These are phyloP conservation scores for Habroteleia sp. DNA, from an alignment of 2,888 invertebrate genomes.

Conservation along the genomic window DNA sequence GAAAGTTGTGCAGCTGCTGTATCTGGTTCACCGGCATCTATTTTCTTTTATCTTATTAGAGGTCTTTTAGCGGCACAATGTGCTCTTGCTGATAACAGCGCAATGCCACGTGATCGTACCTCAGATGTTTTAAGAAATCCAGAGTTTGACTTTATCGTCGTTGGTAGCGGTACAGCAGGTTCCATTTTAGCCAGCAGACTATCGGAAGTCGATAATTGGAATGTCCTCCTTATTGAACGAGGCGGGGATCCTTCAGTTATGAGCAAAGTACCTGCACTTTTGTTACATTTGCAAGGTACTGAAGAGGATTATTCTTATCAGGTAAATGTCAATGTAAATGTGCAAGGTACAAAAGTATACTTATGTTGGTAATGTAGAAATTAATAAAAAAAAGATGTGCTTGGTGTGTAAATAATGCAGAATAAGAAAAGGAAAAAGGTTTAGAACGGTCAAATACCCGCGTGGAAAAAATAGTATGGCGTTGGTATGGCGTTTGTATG, in stretches of 20 bases:
- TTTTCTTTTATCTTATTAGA: slow-evolving; percentile 83
- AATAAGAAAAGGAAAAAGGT: too few relatives aligned
- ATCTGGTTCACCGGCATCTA: slow-evolving; percentile 78
- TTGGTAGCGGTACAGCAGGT: slow-evolving; percentile 83
- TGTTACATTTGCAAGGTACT: slow-evolving; percentile 74
- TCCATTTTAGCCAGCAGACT: slow-evolving; percentile 82
- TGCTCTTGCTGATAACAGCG: slow-evolving; percentile 82
- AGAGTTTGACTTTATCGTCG: slow-evolving; percentile 76
- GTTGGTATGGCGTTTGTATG: too few relatives aligned
- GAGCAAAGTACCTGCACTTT: slow-evolving; percentile 81
- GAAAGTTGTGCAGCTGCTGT: slow-evolving; percentile 66
- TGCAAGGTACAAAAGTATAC: too few relatives aligned
- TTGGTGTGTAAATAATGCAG: too few relatives aligned
- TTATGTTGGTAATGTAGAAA: too few relatives aligned
- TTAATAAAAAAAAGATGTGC: too few relatives aligned
- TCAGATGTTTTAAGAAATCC: slow-evolving; percentile 74
- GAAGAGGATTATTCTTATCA: slow-evolving; percentile 82
- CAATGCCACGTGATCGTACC: slow-evolving; percentile 83
- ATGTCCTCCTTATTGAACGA: slow-evolving; percentile 83
- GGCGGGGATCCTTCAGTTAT: slow-evolving; percentile 81
- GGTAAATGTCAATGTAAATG: too few relatives aligned
- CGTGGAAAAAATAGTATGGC: too few relatives aligned
- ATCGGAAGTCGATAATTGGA: slow-evolving; percentile 80
- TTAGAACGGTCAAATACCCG: too few relatives aligned
- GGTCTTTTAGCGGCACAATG: slow-evolving; percentile 85